Percentiles rank a stretch among this genome's conserved stretches.
Conservation (phyloP, 2,888 invertebrate species). For the Reticulitermes lucifugus region DNA sequence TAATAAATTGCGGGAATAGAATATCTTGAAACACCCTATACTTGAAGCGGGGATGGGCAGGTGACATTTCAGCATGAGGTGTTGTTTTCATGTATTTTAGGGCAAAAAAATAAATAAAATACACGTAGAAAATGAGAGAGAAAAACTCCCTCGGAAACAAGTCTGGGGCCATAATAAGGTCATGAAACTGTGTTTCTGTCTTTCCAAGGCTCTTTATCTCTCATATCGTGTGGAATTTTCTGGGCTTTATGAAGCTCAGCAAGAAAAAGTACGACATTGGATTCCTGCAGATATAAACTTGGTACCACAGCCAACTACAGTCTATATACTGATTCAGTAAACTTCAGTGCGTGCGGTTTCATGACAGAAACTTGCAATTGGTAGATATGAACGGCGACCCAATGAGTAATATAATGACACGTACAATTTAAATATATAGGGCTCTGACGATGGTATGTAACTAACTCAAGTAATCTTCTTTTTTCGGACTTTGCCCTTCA, state of each 20-base stretch:
- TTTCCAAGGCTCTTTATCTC: neutral
- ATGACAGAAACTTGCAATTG: no score
- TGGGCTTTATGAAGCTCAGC: neutral
- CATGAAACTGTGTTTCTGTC: neutral
- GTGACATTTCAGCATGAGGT: neutral
- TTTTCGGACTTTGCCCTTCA: no score
- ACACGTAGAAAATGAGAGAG: conserved; percentile 18
- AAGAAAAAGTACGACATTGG: neutral
- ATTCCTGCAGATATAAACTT: neutral
- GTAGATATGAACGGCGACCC: no score
- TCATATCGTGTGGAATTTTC: conserved; percentile 9
- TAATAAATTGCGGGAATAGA: no score
- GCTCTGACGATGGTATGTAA: no score
- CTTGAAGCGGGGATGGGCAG: neutral
- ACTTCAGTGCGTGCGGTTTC: neutral
- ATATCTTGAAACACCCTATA: neutral
- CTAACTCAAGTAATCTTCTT: no score
- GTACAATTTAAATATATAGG: no score
- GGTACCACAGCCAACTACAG: neutral
- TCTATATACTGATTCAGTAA: neutral
- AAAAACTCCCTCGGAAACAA: neutral
- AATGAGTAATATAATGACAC: no score
- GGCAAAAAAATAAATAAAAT: conserved; percentile 13
- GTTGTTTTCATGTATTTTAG: conserved; percentile 20
- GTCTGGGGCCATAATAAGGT: neutral